A percentile compares a stretch with the other conserved stretches of the same genome.
phyloP scores from a whole-genome alignment of 2,888 invertebrate species.

The Callyntrura guangdongensis region DNA sequence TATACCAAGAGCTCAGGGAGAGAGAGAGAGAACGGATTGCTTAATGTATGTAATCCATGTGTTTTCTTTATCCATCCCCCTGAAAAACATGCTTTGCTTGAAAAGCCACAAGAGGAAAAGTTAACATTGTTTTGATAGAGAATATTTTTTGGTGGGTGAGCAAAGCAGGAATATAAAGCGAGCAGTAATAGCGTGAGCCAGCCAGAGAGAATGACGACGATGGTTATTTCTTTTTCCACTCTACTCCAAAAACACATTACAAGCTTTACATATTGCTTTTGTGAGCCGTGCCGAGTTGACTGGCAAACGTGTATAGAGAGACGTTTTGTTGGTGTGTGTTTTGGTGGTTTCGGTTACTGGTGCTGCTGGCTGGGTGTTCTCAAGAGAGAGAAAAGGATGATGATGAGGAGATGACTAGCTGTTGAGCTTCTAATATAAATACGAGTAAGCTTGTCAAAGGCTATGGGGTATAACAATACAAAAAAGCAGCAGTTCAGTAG shows the following conservation, averaged over 20 bases:
- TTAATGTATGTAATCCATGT: constrained; percentile 58
- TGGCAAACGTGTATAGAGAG: neutral
- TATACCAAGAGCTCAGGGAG: no score
- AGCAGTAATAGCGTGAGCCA: constrained; percentile 7
- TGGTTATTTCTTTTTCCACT: constrained; percentile 21
- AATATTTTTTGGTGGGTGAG: constrained; percentile 1
- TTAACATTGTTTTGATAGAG: constrained; percentile 61
- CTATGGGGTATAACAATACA: constrained; percentile 32
- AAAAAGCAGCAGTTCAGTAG: constrained; percentile 8
- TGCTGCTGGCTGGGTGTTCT: constrained; percentile 48
- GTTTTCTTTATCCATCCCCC: constrained; percentile 44
- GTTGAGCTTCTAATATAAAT: constrained; percentile 52
- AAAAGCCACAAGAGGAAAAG: constrained; percentile 62
- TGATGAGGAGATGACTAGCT: constrained; percentile 59
- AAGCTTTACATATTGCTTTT: constrained; percentile 3
- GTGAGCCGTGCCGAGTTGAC: constrained; percentile 30
- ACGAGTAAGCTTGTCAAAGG: constrained; percentile 63
- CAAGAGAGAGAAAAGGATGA: constrained; percentile 47
- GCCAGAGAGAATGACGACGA: constrained; percentile 32
- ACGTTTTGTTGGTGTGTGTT: constrained; percentile 17
- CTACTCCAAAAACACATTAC: neutral
- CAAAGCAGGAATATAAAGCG: constrained; percentile 1
- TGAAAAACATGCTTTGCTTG: constrained; percentile 24
- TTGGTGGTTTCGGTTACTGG: constrained; percentile 55
- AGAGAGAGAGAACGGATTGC: constrained; percentile 31